Conservation (phyloP, 2,113 vertebrate genomes). For the Lagopus muta region DNA sequence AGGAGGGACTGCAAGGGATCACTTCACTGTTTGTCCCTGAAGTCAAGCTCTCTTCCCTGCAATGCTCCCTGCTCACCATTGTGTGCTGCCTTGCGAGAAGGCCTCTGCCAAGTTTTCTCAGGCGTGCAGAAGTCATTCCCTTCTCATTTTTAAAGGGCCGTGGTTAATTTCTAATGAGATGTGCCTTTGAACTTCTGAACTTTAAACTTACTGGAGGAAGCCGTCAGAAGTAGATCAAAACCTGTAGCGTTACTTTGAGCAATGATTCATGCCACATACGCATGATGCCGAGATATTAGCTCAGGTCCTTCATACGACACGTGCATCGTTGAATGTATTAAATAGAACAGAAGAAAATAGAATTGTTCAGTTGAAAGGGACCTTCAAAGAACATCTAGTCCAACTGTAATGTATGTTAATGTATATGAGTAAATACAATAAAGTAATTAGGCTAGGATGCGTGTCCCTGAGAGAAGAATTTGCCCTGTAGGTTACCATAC, state of each 20-base stretch:
- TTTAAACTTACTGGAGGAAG: not conserved
- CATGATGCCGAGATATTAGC: not conserved
- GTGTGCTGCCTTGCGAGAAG: not conserved
- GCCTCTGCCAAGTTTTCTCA: constrained; percentile 24
- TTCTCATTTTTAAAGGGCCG: not conserved
- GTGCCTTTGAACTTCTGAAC: constrained; percentile 64
- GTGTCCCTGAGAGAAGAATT: not conserved
- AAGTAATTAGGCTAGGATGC: not conserved
- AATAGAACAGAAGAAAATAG: not conserved
- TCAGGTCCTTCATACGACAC: not conserved
- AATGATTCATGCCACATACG: constrained; percentile 10
- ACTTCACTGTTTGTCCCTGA: not conserved
- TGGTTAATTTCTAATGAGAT: constrained; percentile 68
- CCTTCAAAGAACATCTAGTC: not conserved
- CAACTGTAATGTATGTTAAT: not conserved
- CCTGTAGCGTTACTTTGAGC: not conserved
- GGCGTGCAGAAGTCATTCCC: not conserved
- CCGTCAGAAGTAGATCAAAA: constrained; percentile 13
- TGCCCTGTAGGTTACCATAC: not conserved
- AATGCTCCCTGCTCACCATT: rapidly evolving
- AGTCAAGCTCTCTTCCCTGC: not conserved
- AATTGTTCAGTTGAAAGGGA: not conserved
- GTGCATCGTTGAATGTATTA: not conserved
- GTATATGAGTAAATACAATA: not conserved
- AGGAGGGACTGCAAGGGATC: not conserved